A percentile compares a stretch with the other conserved stretches of the same genome.
Conservation (phyloP, 2,113 vertebrate species). For the Chroicocephalus ridibundus region DNA sequence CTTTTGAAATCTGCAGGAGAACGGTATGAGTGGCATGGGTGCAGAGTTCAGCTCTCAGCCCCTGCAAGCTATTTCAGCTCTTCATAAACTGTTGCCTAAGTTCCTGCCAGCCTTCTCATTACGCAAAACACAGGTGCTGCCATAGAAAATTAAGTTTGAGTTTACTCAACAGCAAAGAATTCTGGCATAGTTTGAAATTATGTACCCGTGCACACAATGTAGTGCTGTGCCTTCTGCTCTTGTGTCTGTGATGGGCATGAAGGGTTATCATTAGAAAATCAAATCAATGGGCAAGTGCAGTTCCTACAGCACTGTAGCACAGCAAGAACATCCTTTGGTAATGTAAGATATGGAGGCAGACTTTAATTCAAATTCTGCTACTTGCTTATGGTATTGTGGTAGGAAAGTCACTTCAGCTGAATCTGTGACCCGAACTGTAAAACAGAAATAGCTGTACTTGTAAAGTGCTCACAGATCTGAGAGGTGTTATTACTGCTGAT, state of each 20-base stretch:
- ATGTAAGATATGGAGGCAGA: neutral
- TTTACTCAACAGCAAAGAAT: neutral
- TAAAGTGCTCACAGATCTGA: neutral
- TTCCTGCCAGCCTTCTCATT: neutral
- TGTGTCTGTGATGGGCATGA: neutral
- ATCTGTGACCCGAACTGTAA: neutral
- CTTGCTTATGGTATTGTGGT: neutral
- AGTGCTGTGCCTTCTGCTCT: neutral
- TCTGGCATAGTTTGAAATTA: neutral
- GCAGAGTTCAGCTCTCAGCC: neutral
- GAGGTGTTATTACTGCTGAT: neutral
- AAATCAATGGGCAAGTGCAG: neutral
- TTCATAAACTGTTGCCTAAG: neutral
- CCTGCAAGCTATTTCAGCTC: neutral
- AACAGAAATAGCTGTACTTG: neutral
- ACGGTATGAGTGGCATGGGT: fast-evolving
- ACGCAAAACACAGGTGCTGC: neutral
- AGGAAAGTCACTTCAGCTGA: neutral
- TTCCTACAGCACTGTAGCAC: neutral
- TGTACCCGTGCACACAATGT: neutral
- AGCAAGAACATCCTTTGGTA: neutral
- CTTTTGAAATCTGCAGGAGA: neutral
- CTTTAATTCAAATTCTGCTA: neutral
- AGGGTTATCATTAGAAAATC: neutral
- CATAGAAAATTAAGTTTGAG: neutral